Percentiles rank a stretch among this genome's conserved stretches.
Conservation (phyloP, 1,140 invertebrate species). For the Tetramorium parvispinum region DNA sequence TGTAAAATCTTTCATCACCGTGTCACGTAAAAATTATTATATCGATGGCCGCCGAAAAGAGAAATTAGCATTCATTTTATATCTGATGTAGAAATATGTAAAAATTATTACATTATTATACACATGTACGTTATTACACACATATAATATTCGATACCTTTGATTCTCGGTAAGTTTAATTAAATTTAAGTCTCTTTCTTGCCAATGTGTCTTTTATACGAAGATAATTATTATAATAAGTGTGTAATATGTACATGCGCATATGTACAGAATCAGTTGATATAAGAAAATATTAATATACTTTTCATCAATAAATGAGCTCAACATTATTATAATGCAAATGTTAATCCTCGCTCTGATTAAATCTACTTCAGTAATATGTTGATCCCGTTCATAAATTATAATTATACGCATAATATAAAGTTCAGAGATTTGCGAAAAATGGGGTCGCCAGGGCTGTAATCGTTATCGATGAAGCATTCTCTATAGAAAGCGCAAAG, state of each 20-base stretch:
- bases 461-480: not conserved
- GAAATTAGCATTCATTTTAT: conserved; percentile 24
- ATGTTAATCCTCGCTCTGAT: not conserved
- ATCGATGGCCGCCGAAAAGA: not conserved
- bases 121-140: not conserved
- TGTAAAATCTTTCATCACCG: conserved; percentile 16
- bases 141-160: not conserved
- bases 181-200: not conserved
- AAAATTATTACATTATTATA: not conserved
- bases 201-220: not conserved
- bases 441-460: not conserved
- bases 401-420: not conserved
- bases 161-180: not conserved
- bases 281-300: not conserved
- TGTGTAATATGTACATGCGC: not conserved
- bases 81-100: not conserved
- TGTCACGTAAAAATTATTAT: conserved; percentile 30
- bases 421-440: not conserved
- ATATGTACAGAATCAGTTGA: not conserved
- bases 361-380: not conserved
- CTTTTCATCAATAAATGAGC: not conserved
- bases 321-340: not conserved
- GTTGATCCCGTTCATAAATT: not conserved
- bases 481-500: not conserved
- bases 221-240: not conserved